phyloP scores from a whole-genome alignment of 2,888 invertebrate genomes.

The Barypeithes pellucidus region DNA sequence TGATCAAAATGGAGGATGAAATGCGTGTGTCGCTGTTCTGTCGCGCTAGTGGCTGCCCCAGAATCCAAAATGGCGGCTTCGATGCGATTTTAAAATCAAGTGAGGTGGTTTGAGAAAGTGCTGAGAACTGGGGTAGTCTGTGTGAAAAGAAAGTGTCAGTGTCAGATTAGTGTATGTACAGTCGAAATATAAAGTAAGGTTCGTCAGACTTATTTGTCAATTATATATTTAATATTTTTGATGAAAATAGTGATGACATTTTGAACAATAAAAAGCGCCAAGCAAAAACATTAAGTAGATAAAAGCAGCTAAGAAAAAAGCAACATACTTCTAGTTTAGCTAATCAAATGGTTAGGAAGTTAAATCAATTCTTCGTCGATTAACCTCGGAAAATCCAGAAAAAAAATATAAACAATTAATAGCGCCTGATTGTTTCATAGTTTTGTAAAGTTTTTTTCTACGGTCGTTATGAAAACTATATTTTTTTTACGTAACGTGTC shows the following conservation, averaged over 20 bases:
- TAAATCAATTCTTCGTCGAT: too few relatives aligned
- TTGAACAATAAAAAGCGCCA: background rate
- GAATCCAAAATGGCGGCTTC: conserved; percentile 57
- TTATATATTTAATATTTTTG: background rate
- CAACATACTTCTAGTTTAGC: background rate
- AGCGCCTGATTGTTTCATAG: too few relatives aligned
- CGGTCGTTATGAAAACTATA: too few relatives aligned
- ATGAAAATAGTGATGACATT: background rate
- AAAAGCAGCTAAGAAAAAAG: background rate
- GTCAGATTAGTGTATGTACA: conserved; percentile 66
- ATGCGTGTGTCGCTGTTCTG: conserved; percentile 36
- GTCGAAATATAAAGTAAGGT: conserved; percentile 21
- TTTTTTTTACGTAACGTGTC: too few relatives aligned
- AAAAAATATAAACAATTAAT: too few relatives aligned
- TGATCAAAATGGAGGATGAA: conserved; percentile 37
- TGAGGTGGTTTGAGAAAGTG: conserved; percentile 71
- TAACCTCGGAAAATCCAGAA: too few relatives aligned
- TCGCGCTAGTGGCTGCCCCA: conserved; percentile 39
- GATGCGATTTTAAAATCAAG: conserved; percentile 69
- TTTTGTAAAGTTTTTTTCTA: too few relatives aligned
- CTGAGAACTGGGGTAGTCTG: conserved; percentile 70
- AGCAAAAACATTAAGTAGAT: background rate
- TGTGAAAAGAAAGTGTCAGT: conserved; percentile 70
- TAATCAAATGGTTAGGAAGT: background rate
- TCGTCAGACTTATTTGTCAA: conserved; percentile 19